Evolutionary conservation across 1,140 invertebrate genomes (phyloP).

Genomic region (Brachionus koreanus): DNA sequence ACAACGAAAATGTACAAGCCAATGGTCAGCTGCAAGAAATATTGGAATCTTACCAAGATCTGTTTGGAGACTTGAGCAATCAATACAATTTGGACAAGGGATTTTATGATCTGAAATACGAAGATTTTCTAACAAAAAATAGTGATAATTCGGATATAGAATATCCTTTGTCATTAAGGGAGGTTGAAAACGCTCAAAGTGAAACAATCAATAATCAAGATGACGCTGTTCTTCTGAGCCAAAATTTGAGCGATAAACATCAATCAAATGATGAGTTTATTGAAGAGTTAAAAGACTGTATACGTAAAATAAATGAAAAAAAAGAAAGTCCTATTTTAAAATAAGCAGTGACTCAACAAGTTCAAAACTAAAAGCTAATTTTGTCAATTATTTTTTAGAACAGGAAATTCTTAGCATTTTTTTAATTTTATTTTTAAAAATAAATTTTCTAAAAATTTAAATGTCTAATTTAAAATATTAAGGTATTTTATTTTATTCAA

Average conservation of each 20-base stretch:
- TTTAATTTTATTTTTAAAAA: neutral
- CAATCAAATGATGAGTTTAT: neutral
- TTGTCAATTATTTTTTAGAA: neutral
- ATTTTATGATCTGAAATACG: neutral
- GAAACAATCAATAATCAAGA: neutral
- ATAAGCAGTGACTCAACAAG: neutral
- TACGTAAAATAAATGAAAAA: neutral
- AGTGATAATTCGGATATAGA: neutral
- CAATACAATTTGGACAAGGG: neutral
- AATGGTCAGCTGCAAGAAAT: neutral
- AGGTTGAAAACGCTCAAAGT: neutral
- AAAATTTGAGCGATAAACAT: neutral
- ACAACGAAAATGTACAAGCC: neutral
- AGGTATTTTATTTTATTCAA: neutral
- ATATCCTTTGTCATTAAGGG: neutral
- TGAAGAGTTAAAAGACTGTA: neutral
- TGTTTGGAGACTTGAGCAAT: neutral
- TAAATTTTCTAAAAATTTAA: neutral
- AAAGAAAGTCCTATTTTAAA: neutral
- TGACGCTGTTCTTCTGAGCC: neutral
- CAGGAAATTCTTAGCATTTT: neutral
- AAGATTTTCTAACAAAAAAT: neutral
- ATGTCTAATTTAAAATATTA: neutral
- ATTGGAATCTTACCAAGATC: neutral
- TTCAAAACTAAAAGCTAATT: neutral